Evolutionary conservation across 1,140 invertebrate genomes (phyloP).

Genomic region (Periplaneta americana): DNA sequence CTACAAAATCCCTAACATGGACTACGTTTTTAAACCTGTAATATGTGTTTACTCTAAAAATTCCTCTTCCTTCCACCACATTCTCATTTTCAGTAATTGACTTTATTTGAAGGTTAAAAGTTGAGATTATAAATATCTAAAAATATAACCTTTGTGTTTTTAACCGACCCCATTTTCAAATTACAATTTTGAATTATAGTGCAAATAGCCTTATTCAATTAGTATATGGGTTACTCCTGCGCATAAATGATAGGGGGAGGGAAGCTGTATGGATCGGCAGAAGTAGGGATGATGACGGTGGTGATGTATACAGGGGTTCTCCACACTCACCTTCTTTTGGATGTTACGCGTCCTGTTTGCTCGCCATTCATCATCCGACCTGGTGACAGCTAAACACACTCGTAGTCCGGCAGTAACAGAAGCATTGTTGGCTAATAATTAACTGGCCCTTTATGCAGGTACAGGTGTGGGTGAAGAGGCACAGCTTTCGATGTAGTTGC

Average conservation of each 20-base stretch:
- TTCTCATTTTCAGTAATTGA: neutral
- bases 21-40: too few relatives aligned
- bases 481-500: neutral
- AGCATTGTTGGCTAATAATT: slow-evolving; percentile 1
- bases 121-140: neutral
- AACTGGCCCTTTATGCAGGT: slow-evolving; percentile 1
- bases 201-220: neutral
- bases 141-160: neutral
- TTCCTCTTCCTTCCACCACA: neutral
- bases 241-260: neutral
- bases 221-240: neutral
- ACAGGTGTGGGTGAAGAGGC: neutral
- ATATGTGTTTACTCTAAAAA: neutral
- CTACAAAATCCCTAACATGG: too few relatives aligned
- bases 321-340: neutral
- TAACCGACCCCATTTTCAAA: neutral
- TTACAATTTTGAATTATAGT: neutral
- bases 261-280: neutral
- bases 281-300: neutral
- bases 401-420: neutral
- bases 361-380: neutral
- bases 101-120: neutral
- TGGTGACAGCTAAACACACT: neutral
- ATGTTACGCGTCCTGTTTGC: neutral
- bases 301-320: neutral